Conservation (phyloP, 1,140 invertebrate genomes). For the Brachionus paranguensis region DNA sequence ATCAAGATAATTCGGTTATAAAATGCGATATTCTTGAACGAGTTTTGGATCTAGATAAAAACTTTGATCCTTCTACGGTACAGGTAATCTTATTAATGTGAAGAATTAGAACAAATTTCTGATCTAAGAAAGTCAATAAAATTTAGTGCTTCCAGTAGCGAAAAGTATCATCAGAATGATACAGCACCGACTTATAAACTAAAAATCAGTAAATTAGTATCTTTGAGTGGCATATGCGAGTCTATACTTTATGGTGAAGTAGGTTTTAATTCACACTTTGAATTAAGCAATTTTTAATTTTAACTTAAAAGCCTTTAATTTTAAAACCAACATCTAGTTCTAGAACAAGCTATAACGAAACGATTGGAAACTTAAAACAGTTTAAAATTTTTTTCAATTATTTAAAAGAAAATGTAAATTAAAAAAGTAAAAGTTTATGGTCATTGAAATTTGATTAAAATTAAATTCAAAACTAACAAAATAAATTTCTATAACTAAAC, state of each 20-base stretch:
- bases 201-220: background rate
- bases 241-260: constrained; percentile 1
- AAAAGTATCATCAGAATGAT: background rate
- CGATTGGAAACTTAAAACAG: background rate
- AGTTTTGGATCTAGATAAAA: background rate
- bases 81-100: background rate
- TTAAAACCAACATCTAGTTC: background rate
- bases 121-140: background rate
- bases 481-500: too few species aligned
- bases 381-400: background rate
- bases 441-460: background rate
- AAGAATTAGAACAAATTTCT: background rate
- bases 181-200: background rate
- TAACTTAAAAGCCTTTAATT: background rate
- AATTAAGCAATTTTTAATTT: background rate
- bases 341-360: constrained; percentile 4
- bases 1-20: background rate
- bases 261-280: background rate
- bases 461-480: background rate
- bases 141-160: background rate
- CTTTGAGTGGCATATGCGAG: background rate
- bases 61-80: background rate
- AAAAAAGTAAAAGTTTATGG: background rate
- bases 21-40: constrained; percentile 9
- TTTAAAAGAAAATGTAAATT: constrained; percentile 4